phyloP scores from a whole-genome alignment of 2,797 vertebrate genomes.

The Poeciliopsis gracilis region DNA sequence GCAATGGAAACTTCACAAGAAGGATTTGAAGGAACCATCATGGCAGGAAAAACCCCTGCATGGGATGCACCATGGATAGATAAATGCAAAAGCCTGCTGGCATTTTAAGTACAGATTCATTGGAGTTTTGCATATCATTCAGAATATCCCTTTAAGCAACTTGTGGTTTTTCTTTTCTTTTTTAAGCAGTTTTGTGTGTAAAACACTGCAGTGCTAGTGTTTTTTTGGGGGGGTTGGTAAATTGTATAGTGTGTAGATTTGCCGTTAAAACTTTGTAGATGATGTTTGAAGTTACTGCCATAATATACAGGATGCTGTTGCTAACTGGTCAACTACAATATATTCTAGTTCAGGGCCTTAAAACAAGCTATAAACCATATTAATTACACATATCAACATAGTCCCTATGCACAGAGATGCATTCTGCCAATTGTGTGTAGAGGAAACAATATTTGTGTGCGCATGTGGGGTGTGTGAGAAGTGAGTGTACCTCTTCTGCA shows the following conservation, averaged over 20 bases:
- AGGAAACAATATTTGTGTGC: background rate
- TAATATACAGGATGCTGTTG: constrained; percentile 3
- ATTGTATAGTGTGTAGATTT: background rate
- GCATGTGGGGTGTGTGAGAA: background rate
- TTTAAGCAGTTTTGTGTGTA: background rate
- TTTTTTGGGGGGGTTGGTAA: background rate
- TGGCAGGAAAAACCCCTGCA: too few relatives aligned
- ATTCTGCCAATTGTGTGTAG: constrained; percentile 9
- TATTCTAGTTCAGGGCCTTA: constrained; percentile 23
- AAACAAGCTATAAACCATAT: constrained; percentile 47
- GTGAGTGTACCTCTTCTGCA: constrained; percentile 11
- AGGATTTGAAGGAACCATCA: too few relatives aligned
- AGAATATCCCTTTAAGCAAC: constrained; percentile 14
- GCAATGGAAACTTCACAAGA: too few relatives aligned
- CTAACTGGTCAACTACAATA: constrained; percentile 13
- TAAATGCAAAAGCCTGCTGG: too few relatives aligned
- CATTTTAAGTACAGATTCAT: background rate
- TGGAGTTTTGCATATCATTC: constrained; percentile 5
- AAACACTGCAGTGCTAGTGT: background rate
- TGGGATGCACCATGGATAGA: too few relatives aligned
- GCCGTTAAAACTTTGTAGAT: background rate
- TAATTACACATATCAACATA: constrained; percentile 46
- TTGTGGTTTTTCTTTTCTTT: background rate
- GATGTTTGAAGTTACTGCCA: constrained; percentile 5
- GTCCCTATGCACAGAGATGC: constrained; percentile 20